These are phyloP conservation scores for Zosterops borbonicus DNA, from an alignment of 2,113 vertebrate genomes.

Conservation along the genomic window DNA sequence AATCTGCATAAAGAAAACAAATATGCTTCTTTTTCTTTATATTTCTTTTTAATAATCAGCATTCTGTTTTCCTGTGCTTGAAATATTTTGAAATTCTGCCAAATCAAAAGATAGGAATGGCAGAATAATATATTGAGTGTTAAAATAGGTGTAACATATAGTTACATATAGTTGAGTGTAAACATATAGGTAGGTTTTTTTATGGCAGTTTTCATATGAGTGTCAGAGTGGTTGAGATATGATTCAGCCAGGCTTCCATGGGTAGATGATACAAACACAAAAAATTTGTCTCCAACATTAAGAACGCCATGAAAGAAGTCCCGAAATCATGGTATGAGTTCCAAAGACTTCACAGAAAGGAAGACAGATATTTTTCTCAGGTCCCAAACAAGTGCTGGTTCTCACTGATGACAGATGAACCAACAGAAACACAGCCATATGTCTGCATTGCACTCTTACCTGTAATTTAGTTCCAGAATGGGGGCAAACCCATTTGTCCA, in stretches of 20 bases:
- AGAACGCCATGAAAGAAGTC: background rate
- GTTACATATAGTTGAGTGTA: no score
- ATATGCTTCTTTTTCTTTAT: background rate
- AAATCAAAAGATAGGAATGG: background rate
- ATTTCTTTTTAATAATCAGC: background rate
- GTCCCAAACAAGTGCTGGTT: background rate
- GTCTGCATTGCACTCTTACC: background rate
- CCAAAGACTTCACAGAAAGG: background rate
- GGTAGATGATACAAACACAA: background rate
- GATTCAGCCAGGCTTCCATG: background rate
- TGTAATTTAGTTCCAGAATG: background rate
- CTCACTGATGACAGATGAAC: background rate
- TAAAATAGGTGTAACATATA: no score
- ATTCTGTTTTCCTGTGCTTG: background rate
- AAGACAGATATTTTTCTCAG: background rate
- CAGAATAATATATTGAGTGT: background rate
- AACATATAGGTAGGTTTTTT: background rate
- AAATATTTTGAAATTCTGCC: background rate
- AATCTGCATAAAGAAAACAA: background rate
- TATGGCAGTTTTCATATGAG: background rate
- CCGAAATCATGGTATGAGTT: background rate
- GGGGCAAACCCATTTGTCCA: background rate
- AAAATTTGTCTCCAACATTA: background rate
- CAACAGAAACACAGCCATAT: background rate
- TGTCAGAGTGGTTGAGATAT: background rate